Evolutionary conservation across 1,140 invertebrate genomes (phyloP).

Genomic region (Venustaconcha ellipsiformis): DNA sequence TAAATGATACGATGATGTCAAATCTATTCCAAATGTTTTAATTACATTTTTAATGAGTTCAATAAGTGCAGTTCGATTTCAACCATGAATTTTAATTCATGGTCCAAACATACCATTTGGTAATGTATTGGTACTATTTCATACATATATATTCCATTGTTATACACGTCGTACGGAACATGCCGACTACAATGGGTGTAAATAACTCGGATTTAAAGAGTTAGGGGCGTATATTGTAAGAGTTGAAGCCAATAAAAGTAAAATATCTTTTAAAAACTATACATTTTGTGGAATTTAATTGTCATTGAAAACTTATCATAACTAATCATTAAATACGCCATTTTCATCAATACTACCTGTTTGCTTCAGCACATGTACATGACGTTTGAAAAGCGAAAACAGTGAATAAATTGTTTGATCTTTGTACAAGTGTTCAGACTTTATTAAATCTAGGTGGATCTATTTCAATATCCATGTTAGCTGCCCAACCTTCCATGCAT

Average conservation of each 20-base stretch:
- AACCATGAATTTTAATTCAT: slow-evolving; percentile 40
- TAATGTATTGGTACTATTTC: slow-evolving; percentile 30
- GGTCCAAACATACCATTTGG: slow-evolving; percentile 30
- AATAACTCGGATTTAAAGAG: slow-evolving; percentile 28
- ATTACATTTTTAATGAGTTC: slow-evolving; percentile 19
- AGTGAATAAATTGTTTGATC: too few relatives aligned
- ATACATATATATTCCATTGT: slow-evolving; percentile 23
- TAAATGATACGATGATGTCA: slow-evolving; percentile 1
- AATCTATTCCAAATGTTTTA: slow-evolving; percentile 18
- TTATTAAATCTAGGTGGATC: too few relatives aligned
- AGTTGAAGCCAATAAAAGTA: slow-evolving; percentile 35
- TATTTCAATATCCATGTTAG: too few relatives aligned
- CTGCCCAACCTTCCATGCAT: too few relatives aligned
- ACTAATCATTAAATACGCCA: too few relatives aligned
- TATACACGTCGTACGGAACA: slow-evolving; percentile 25
- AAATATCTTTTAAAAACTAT: not conserved
- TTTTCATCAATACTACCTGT: too few relatives aligned
- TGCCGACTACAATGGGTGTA: slow-evolving; percentile 25
- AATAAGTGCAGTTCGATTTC: slow-evolving; percentile 17
- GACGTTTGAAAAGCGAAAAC: too few relatives aligned
- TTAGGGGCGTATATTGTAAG: slow-evolving; percentile 39
- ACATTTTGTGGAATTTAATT: not conserved
- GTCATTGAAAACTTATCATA: too few relatives aligned
- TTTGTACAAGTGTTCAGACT: too few relatives aligned
- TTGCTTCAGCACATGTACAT: too few relatives aligned